These are phyloP conservation scores for Elaphurus davidianus DNA, from an alignment of 2,113 vertebrate species.

Conservation along the genomic window DNA sequence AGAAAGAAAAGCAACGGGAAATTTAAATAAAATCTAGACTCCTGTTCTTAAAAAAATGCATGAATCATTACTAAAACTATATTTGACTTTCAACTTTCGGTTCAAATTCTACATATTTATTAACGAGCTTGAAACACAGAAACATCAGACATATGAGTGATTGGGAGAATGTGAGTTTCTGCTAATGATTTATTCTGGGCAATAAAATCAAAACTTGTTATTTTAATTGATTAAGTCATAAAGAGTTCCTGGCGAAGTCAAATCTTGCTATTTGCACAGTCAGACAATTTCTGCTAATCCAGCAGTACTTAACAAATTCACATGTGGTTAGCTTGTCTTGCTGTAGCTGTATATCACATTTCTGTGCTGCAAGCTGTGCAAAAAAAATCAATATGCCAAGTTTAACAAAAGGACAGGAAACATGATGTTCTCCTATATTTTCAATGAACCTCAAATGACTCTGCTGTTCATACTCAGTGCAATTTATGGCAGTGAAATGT, in stretches of 20 bases:
- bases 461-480: conserved; percentile 47
- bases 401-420: conserved; percentile 79
- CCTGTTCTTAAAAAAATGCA: conserved; percentile 41
- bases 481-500: conserved; percentile 54
- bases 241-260: conserved; percentile 69
- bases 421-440: conserved; percentile 71
- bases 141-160: neutral
- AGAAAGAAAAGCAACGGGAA: conserved; percentile 49
- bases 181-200: conserved; percentile 63
- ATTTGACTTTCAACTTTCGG: conserved; percentile 45
- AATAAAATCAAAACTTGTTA: conserved; percentile 71
- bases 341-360: conserved; percentile 72
- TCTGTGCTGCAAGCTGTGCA: conserved; percentile 73
- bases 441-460: conserved; percentile 78
- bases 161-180: conserved; percentile 57
- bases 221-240: conserved; percentile 79
- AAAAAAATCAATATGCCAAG: conserved; percentile 77
- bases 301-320: conserved; percentile 77
- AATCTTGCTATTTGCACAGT: conserved; percentile 52
- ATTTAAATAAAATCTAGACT: conserved; percentile 43
- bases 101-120: neutral
- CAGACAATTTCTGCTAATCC: conserved; percentile 75
- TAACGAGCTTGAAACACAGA: neutral
- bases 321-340: conserved; percentile 74
- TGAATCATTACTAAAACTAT: conserved; percentile 8